Base-by-base conservation (phyloP, 2,888 invertebrate species). In the Thelaira solivaga region DNA sequence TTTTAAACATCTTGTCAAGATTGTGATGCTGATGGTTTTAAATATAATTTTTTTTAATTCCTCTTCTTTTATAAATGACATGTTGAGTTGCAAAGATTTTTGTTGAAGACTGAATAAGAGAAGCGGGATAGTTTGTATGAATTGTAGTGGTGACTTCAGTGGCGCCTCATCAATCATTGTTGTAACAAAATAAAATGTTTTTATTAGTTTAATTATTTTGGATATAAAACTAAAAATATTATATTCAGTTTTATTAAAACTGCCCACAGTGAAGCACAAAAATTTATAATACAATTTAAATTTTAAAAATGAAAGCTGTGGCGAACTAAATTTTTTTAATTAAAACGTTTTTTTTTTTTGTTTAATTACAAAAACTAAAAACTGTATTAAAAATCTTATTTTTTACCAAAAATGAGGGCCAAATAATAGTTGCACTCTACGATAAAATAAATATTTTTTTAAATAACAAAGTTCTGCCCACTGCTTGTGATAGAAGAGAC, bases 161-260 rank as follows among this genome's bases (percentile, higher is more conserved):
- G 78, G 74, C 78, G 74, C 78, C 78, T 61, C 78, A 78, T 74
- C 74, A 78, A 49, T 78, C 78, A 73, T 69, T 65, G 51, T 65
- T 74, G 59, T 65, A 47, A 69, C 45, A 71, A 61, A 64, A 29
- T 13, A 55, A n/a, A 55, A 64, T 55, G 26, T 39, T 61, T 39
- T 49, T 73, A 26, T 36, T 41, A 31, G 31, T 67, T 41, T 61
- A 51, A 68, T 68, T 16, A 59, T 67, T 57, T 75, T 53, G 10
- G n/a, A 47, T 55, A 47, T 45, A n/a, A n/a, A n/a, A 2, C 26
- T 65, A 31, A 26, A 24, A 39, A 5, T 22, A 16, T 34, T n/a
- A 43, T 8, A 41, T n/a, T n/a, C n/a, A n/a, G n/a, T n/a, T n/a
- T n/a, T 26, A 39, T 16, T 8, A 1, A 5, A 24, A n/a, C n/a